Evolutionary conservation across 2,797 vertebrate genomes (phyloP).

Genomic region (Poeciliopsis turneri): DNA sequence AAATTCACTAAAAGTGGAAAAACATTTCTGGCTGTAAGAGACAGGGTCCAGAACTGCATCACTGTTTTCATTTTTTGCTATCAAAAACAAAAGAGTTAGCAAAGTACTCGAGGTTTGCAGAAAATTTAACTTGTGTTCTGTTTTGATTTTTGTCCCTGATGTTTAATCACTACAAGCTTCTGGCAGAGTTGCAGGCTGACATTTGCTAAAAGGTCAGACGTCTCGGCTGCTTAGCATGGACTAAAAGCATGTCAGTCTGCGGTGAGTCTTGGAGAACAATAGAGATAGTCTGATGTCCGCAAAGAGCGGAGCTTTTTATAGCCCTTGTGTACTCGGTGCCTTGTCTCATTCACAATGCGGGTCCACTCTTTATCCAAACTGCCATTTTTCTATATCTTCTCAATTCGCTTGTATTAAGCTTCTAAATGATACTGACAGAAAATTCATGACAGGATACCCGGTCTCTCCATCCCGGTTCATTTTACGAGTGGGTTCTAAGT

Average conservation of each 20-base stretch:
- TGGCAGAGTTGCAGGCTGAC: constrained; percentile 48
- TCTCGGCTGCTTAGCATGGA: constrained; percentile 57
- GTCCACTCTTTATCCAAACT: constrained; percentile 21
- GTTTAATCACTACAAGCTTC: constrained; percentile 54
- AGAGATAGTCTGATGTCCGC: constrained; percentile 37
- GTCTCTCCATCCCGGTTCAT: constrained; percentile 3
- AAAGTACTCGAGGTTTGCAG: constrained; percentile 30
- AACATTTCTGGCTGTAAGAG: not conserved
- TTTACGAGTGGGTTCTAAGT: constrained; percentile 1
- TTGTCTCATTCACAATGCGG: constrained; percentile 8
- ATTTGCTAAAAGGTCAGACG: constrained; percentile 71
- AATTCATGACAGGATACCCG: constrained; percentile 25
- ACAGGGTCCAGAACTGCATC: constrained; percentile 31
- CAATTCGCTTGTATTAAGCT: constrained; percentile 9
- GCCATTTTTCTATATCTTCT: constrained; percentile 23
- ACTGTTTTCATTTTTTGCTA: constrained; percentile 26
- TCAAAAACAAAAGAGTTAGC: constrained; percentile 3
- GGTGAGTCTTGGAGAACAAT: constrained; percentile 37
- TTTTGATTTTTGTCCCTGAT: constrained; percentile 36
- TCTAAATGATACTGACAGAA: constrained; percentile 31
- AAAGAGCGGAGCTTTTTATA: constrained; percentile 40
- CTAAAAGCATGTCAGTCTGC: constrained; percentile 57
- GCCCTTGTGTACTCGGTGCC: constrained; percentile 25
- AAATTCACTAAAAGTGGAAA: not conserved
- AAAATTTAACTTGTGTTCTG: constrained; percentile 18